These are phyloP conservation scores for Nipponia nippon DNA, from an alignment of 2,113 vertebrate species.

Conservation along the genomic window DNA sequence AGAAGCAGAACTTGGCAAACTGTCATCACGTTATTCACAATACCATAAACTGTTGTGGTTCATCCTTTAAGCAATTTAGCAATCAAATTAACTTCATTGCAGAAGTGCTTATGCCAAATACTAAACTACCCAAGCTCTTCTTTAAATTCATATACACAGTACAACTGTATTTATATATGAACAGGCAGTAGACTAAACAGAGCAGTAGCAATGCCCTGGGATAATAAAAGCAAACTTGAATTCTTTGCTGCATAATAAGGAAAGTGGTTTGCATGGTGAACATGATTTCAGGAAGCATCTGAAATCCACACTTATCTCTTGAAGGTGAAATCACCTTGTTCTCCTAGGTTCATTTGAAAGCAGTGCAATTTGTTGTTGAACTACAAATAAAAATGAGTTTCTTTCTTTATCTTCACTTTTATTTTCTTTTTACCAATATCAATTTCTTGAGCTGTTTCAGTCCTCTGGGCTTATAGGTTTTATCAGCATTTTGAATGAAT, in stretches of 20 bases:
- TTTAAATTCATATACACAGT: background rate
- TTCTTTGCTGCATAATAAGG: background rate
- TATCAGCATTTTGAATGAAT: slow-evolving; percentile 1
- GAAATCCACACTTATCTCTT: background rate
- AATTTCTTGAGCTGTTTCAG: background rate
- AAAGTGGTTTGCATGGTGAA: background rate
- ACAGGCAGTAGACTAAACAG: background rate
- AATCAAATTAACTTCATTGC: background rate
- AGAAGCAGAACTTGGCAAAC: background rate
- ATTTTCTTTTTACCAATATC: background rate
- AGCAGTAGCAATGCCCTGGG: background rate
- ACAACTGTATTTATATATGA: background rate
- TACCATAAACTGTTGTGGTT: background rate
- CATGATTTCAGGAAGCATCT: background rate
- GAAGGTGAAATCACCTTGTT: background rate
- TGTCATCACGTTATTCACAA: background rate
- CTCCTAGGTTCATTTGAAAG: background rate
- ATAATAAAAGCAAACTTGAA: background rate
- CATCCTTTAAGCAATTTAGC: background rate
- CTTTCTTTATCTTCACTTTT: slow-evolving; percentile 9
- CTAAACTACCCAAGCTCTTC: background rate
- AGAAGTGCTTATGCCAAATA: background rate
- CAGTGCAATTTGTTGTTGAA: background rate
- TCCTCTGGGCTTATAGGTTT: background rate
- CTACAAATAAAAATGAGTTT: background rate